These are phyloP conservation scores for Heliconius melpomene DNA, from an alignment of 1,140 invertebrate species.

Conservation along the genomic window DNA sequence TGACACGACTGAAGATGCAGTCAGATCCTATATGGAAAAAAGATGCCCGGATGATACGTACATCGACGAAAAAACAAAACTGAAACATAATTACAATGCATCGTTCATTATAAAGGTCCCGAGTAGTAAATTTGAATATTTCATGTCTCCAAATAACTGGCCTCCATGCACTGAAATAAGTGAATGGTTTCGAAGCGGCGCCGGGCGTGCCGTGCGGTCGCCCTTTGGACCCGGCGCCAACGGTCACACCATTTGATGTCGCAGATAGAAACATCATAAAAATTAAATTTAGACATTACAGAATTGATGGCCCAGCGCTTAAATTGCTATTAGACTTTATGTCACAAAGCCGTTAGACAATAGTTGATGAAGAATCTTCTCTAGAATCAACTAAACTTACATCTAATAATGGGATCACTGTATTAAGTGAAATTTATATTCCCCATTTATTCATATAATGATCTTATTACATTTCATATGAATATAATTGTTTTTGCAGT, in stretches of 20 bases:
- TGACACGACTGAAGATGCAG: constrained; percentile 9
- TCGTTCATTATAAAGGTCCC: constrained; percentile 11
- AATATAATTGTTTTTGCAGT: too few species aligned
- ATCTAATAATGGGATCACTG: too few species aligned
- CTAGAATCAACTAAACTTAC: too few species aligned
- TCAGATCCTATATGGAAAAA: constrained; percentile 18
- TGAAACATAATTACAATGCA: constrained; percentile 14
- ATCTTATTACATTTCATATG: too few species aligned
- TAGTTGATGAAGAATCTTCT: too few species aligned
- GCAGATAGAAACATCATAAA: too few species aligned
- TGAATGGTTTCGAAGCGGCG: constrained; percentile 29
- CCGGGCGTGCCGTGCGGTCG: constrained; percentile 13
- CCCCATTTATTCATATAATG: too few species aligned
- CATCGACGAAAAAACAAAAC: not conserved
- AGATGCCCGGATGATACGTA: not conserved
- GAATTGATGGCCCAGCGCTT: too few species aligned
- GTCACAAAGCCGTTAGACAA: too few species aligned
- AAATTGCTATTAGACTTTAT: too few species aligned
- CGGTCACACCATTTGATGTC: not conserved
- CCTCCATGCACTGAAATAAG: constrained; percentile 16
- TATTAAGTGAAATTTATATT: too few species aligned
- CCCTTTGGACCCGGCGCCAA: not conserved
- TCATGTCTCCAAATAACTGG: constrained; percentile 5
- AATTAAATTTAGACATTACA: too few species aligned
- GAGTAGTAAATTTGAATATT: constrained; percentile 17